phyloP scores from a whole-genome alignment of 2,888 invertebrate genomes.

The Magallana nippona region DNA sequence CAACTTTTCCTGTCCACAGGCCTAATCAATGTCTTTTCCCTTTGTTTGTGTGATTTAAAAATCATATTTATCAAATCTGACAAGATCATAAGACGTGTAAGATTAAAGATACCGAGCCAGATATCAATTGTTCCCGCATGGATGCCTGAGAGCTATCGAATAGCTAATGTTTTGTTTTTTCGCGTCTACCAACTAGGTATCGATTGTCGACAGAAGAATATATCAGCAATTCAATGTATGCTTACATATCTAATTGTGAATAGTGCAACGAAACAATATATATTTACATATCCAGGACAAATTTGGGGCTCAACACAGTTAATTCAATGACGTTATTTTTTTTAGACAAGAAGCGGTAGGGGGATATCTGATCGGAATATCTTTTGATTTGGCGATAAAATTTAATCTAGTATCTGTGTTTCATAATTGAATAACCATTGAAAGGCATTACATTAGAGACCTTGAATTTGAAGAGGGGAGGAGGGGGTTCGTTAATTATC shows the following conservation, averaged over 20 bases:
- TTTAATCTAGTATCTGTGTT: too few relatives aligned
- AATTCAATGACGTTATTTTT: not conserved
- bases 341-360: not conserved
- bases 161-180: not conserved
- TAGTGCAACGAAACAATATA: not conserved
- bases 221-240: constrained; percentile 2
- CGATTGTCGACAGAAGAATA: constrained; percentile 17
- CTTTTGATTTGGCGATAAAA: too few relatives aligned
- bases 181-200: not conserved
- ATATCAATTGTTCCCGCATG: constrained; percentile 4
- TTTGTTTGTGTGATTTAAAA: not conserved
- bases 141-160: not conserved
- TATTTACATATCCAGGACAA: not conserved
- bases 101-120: not conserved
- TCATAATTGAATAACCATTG: too few relatives aligned
- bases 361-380: too few relatives aligned
- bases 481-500: too few relatives aligned
- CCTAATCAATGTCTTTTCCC: too few relatives aligned
- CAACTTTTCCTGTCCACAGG: too few relatives aligned
- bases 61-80: not conserved
- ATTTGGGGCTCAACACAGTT: not conserved
- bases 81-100: not conserved
- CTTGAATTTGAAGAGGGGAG: too few relatives aligned
- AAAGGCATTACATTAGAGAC: too few relatives aligned
- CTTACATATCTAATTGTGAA: not conserved